Conservation (phyloP, 2,113 vertebrate species). For the Trematomus loennbergii region DNA sequence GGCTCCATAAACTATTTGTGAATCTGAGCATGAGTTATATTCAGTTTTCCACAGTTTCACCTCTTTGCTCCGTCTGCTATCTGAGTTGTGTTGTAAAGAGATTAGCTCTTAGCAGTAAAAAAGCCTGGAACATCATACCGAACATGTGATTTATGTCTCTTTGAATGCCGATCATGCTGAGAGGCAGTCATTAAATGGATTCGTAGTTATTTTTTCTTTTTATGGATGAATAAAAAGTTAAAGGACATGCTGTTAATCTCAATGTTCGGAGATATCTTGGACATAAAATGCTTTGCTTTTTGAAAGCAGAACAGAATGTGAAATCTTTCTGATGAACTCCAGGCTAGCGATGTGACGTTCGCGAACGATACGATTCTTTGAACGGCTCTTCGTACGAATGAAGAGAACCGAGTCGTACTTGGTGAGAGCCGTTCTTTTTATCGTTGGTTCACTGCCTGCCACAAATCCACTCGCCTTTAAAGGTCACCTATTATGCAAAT, state of each 20-base stretch:
- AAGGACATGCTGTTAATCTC: background rate
- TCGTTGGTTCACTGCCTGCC: too few relatives aligned
- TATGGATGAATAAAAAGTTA: background rate
- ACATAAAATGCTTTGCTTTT: background rate
- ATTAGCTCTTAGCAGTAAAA: background rate
- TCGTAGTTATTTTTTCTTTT: too few relatives aligned
- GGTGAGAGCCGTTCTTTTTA: too few relatives aligned
- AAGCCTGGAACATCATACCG: background rate
- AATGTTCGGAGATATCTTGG: background rate
- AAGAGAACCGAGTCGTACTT: too few relatives aligned
- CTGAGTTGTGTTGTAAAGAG: background rate
- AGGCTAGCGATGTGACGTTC: too few relatives aligned
- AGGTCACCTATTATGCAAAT: too few relatives aligned
- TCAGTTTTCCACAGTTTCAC: background rate
- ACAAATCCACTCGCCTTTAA: too few relatives aligned
- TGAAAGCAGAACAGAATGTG: background rate
- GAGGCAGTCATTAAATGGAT: background rate
- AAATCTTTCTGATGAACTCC: background rate
- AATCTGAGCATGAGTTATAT: too few relatives aligned
- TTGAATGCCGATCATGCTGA: background rate
- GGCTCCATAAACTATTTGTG: too few relatives aligned
- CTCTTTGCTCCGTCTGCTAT: background rate
- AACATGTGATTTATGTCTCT: background rate
- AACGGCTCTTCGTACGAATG: too few relatives aligned
- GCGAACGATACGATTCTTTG: too few relatives aligned